These are phyloP conservation scores for Leptinotarsa juncta DNA, from an alignment of 2,888 invertebrate genomes.

Conservation along the genomic window DNA sequence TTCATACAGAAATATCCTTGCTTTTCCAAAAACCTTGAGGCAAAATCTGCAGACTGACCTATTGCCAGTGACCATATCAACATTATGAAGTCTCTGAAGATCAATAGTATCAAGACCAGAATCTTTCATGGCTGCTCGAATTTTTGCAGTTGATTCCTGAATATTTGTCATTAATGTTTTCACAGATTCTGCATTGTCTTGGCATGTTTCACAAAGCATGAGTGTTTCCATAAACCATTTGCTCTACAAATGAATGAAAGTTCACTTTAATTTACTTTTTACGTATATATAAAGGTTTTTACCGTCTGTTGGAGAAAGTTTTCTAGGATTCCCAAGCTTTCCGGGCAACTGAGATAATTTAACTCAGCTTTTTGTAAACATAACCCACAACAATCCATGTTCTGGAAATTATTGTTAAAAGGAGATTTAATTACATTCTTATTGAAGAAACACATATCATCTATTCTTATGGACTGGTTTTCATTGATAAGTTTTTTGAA, in stretches of 20 bases:
- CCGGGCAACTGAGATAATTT: slow-evolving; percentile 11
- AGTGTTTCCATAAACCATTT: slow-evolving; percentile 12
- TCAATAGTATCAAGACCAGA: slow-evolving; percentile 20
- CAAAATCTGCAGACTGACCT: slow-evolving; percentile 31
- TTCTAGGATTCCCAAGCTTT: slow-evolving; percentile 22
- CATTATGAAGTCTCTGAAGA: slow-evolving; percentile 20
- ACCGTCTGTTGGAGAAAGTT: slow-evolving; percentile 32
- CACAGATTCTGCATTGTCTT: slow-evolving; percentile 21
- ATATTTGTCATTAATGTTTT: slow-evolving; percentile 13
- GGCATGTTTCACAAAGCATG: slow-evolving; percentile 25
- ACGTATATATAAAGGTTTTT: background rate
- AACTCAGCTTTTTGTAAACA: slow-evolving; percentile 31
- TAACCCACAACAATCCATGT: slow-evolving; percentile 38
- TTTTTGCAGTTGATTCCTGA: slow-evolving; percentile 10
- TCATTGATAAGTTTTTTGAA: too few species aligned
- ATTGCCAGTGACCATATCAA: background rate
- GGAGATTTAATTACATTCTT: background rate
- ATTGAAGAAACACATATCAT: too few species aligned
- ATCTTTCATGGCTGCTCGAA: slow-evolving; percentile 9
- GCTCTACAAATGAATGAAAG: slow-evolving; percentile 26
- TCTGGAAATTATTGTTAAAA: background rate
- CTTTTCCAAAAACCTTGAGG: slow-evolving; percentile 21
- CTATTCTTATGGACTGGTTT: too few species aligned
- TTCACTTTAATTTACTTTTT: background rate
- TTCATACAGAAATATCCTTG: slow-evolving; percentile 34